Percentiles rank a stretch among this genome's conserved stretches.
Evolutionary conservation across 2,888 invertebrate species (phyloP).

Genomic region (Epirrhoe tristata): DNA sequence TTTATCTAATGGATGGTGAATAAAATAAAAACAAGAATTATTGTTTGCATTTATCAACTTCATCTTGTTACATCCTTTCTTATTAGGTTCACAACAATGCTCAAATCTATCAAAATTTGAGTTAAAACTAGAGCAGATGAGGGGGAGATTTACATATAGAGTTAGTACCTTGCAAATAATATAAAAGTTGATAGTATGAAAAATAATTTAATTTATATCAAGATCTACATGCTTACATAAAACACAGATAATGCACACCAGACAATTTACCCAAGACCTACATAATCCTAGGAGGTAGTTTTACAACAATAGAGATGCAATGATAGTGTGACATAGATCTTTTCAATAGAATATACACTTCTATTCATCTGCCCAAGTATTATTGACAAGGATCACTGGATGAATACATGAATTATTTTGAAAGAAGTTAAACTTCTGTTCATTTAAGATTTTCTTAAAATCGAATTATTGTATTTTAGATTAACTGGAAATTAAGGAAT

Average conservation of each 20-base stretch:
- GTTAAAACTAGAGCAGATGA: not conserved
- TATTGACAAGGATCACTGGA: slow-evolving; percentile 5
- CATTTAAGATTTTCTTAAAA: not conserved
- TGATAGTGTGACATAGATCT: slow-evolving; percentile 2
- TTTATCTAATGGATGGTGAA: slow-evolving; percentile 78
- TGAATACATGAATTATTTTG: slow-evolving; percentile 2
- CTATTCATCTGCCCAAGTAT: not conserved
- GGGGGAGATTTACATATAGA: not conserved
- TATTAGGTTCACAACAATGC: too few relatives aligned
- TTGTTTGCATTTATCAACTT: slow-evolving; percentile 49
- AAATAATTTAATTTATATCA: slow-evolving; percentile 29
- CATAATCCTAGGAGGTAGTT: slow-evolving; percentile 17
- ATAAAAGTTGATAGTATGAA: slow-evolving; percentile 3
- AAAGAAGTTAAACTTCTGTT: slow-evolving; percentile 8
- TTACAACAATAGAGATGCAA: slow-evolving; percentile 20
- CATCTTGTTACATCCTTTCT: not conserved
- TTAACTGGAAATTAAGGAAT: not conserved
- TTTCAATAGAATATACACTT: slow-evolving; percentile 11
- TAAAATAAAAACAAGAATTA: slow-evolving; percentile 66
- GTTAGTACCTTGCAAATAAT: not conserved
- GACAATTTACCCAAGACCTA: slow-evolving; percentile 1
- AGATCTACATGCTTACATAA: slow-evolving; percentile 8
- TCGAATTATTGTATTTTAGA: not conserved
- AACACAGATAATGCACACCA: not conserved
- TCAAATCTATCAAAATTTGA: too few relatives aligned